A percentile compares a stretch with the other conserved stretches of the same genome.
phyloP scores from a whole-genome alignment of 2,888 invertebrate species.

The Stenoptilia bipunctidactyla region DNA sequence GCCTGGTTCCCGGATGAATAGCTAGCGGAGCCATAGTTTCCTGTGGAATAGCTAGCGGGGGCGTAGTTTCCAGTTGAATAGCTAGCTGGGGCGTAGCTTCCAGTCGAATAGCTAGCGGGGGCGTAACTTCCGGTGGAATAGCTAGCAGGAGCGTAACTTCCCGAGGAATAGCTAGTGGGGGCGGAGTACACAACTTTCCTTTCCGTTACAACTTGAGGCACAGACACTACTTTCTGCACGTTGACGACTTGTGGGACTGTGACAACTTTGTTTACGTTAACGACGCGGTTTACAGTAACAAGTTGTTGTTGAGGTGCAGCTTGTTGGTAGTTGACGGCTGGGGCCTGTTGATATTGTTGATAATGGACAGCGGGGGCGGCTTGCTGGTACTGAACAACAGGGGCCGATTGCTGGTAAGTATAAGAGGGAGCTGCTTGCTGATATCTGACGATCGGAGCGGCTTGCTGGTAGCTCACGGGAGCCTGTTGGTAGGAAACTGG shows the following conservation, averaged over 20 bases:
- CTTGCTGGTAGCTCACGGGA: not conserved
- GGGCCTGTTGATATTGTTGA: conserved; percentile 5
- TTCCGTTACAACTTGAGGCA: conserved; percentile 31
- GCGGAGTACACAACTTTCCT: conserved; percentile 22
- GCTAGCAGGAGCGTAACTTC: too few relatives aligned
- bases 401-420: conserved; percentile 6
- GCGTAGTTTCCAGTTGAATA: not conserved
- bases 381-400: conserved; percentile 10
- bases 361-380: conserved; percentile 12
- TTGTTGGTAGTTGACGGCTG: conserved; percentile 3
- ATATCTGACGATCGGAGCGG: conserved; percentile 8
- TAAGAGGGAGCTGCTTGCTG: conserved; percentile 10
- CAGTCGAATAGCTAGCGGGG: too few relatives aligned
- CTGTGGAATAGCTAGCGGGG: not conserved
- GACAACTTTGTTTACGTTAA: conserved; percentile 23
- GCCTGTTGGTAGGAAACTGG: conserved; percentile 5
- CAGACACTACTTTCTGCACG: conserved; percentile 27
- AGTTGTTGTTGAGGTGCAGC: conserved; percentile 18
- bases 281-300: conserved; percentile 25
- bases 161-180: too few relatives aligned
- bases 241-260: conserved; percentile 25
- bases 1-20: conserved; percentile 3
- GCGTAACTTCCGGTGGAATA: too few relatives aligned
- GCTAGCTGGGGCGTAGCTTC: too few relatives aligned
- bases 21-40: conserved; percentile 6